These are phyloP conservation scores for Phoenicopterus ruber DNA, from an alignment of 2,113 vertebrate species.

Conservation along the genomic window DNA sequence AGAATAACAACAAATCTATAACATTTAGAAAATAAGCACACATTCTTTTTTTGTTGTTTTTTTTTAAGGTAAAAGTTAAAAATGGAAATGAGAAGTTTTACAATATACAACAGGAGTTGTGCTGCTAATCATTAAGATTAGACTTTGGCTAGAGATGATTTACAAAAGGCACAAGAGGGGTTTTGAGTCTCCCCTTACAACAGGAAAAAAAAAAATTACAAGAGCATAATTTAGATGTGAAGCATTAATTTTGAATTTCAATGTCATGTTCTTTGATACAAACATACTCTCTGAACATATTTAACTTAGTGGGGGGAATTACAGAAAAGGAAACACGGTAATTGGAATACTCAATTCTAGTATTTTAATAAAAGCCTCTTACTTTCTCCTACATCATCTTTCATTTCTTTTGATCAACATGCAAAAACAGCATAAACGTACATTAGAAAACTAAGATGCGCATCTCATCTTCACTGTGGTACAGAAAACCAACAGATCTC, in stretches of 20 bases:
- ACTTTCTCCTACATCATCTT: neutral
- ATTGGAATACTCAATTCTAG: neutral
- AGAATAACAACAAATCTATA: neutral
- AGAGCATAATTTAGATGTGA: neutral
- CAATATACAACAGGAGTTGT: neutral
- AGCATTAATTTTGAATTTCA: neutral
- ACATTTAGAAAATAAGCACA: neutral
- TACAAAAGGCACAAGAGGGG: neutral
- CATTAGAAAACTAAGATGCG: neutral
- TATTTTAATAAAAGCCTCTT: neutral
- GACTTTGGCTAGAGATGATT: neutral
- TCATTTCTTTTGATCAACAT: neutral
- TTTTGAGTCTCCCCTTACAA: neutral
- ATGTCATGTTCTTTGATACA: neutral
- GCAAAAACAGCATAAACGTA: neutral
- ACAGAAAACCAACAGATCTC: neutral
- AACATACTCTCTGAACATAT: neutral
- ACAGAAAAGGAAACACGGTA: neutral
- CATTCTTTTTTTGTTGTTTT: no score
- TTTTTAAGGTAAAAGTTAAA: neutral
- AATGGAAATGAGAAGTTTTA: neutral
- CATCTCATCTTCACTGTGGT: neutral
- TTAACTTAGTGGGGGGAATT: neutral
- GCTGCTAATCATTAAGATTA: neutral
- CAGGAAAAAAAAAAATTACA: neutral